A percentile compares a stretch with the other conserved stretches of the same genome.
These are phyloP conservation scores for Lasioglossum morio DNA, from an alignment of 2,888 invertebrate species.

Conservation along the genomic window DNA sequence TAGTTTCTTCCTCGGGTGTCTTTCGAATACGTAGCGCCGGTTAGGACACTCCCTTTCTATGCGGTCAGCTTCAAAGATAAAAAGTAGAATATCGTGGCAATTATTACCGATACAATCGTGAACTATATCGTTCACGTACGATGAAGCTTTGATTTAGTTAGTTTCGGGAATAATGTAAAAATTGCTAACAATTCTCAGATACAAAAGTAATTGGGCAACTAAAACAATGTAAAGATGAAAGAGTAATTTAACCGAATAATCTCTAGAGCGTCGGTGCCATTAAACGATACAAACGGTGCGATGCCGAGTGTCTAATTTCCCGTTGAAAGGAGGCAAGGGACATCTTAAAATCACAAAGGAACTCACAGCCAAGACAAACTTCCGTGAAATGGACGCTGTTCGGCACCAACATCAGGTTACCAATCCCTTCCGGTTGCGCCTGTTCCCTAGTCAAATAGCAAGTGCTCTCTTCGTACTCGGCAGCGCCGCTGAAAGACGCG, in stretches of 20 bases:
- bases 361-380: conserved; percentile 95
- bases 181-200: neutral
- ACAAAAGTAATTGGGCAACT: neutral
- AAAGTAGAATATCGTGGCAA: neutral
- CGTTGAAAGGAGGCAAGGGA: neutral
- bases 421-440: conserved; percentile 94
- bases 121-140: neutral
- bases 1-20: conserved; percentile 93
- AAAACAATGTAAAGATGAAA: neutral
- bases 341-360: neutral
- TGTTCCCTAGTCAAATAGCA: conserved; percentile 95
- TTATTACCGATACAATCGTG: neutral
- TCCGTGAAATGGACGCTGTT: conserved; percentile 96
- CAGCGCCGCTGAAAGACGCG: conserved; percentile 91
- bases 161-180: neutral
- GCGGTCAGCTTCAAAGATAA: conserved; percentile 88
- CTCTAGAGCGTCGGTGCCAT: neutral
- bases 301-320: neutral
- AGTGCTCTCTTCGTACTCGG: conserved; percentile 95
- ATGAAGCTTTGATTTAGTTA: neutral
- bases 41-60: conserved; percentile 96
- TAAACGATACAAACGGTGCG: too few species aligned
- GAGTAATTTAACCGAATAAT: neutral
- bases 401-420: conserved; percentile 94
- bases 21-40: conserved; percentile 94